Base-by-base conservation (phyloP, 53 echinoderm and acorn worm species). In the Patiria pectinifera region DNA sequence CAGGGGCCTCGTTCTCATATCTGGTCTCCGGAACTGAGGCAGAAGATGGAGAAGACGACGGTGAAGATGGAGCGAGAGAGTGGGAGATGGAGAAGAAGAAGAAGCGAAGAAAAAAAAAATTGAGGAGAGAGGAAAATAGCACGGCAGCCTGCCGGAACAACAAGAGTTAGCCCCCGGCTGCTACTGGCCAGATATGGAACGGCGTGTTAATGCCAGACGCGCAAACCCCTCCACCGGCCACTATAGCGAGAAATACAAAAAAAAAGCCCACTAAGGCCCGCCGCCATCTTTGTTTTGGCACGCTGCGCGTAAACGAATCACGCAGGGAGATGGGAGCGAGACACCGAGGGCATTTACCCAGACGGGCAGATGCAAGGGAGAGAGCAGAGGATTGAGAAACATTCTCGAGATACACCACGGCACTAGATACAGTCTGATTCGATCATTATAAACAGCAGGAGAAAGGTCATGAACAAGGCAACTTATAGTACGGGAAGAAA, bases 241-340 rank as follows among this genome's bases (percentile, higher is more conserved):
- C 25, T 53, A 53, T 53, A 53, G 53, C 53, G 53, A 53, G 53
- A 53, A 53, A 53, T 6, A 53, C 13, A 8, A 58, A 11, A 53
- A 82, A 26, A 84, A 53, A 43, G 74, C 14, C 25, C 24, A 78
- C 15, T 18, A 60, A 58, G 44, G 12, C 81, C 35, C 61, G 78
- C 84, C 90, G 90, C 90, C 90, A 90, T 90, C 80, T 90, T 90
- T 90, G 90, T 90, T 90, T 90, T 80, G 90, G 82, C 90, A 90
- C 81, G 81, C 48, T 47, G 66, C 90, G 47, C 80, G 90, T 90
- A 90, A 90, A 80, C 69, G 90, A 90, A 90, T 90, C 90, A 90
- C 59, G 90, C 18, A 53, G 48, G 5, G 14, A 45, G 69, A 44
- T 44, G 53, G 90, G 80, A 45, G 19, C 10, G 80, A 69, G 48